phyloP scores from a whole-genome alignment of 1,140 invertebrate species.

The Habropoda laboriosa region DNA sequence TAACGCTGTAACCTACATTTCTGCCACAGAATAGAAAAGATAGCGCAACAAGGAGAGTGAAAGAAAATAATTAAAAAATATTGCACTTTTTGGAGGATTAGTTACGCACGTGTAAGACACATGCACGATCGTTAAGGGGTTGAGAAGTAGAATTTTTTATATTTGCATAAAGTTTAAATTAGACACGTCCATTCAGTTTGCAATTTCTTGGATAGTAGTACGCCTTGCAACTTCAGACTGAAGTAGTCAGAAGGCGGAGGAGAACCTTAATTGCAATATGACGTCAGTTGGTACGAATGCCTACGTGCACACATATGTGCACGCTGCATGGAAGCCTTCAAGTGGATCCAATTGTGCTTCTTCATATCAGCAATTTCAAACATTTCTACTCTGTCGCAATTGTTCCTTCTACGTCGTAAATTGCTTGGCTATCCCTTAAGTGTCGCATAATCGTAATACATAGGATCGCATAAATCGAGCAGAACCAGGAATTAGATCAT shows the following conservation, averaged over 20 bases:
- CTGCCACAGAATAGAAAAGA: too few relatives aligned
- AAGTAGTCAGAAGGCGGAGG: neutral
- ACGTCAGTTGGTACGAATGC: slow-evolving; percentile 15
- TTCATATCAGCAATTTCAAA: neutral
- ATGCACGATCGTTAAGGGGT: too few relatives aligned
- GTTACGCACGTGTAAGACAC: too few relatives aligned
- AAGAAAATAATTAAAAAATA: too few relatives aligned
- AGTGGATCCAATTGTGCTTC: neutral
- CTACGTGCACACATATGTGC: neutral
- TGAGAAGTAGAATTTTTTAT: neutral
- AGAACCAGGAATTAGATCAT: too few relatives aligned
- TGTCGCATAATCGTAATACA: too few relatives aligned
- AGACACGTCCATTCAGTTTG: neutral
- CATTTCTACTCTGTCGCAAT: neutral
- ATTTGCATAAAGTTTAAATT: neutral
- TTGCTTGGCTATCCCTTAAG: too few relatives aligned
- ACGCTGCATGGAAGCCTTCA: neutral
- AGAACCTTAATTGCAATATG: neutral
- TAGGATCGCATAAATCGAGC: too few relatives aligned
- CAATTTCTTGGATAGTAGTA: neutral
- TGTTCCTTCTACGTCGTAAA: neutral
- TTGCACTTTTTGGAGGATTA: too few relatives aligned
- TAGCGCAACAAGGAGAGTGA: too few relatives aligned
- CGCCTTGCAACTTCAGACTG: too few relatives aligned
- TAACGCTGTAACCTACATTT: too few relatives aligned